Evolutionary conservation across 2,797 vertebrate species (phyloP), one percentile per base, ranked within the genome.

Genomic region (Microctenopoma steveboyesi): DNA sequence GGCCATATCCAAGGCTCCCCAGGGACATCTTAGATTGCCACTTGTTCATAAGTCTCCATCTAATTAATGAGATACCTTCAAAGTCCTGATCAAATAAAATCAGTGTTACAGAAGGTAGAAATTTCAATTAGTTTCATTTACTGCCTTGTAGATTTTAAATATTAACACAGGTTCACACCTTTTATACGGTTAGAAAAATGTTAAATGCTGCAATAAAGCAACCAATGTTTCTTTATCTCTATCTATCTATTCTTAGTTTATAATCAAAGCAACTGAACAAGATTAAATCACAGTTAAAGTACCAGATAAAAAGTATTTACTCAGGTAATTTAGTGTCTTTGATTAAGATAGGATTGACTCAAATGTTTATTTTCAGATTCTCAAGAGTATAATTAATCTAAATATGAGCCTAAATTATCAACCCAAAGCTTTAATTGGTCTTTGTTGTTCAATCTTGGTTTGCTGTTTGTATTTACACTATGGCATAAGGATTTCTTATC

Each of bases 401-500:
- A 90, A 90, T 85, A 76, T 72, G 76, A 87, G 72, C 52, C 73
- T 78, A 86, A 84, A 85, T 88, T 76, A 89, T 87, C 77, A 89
- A 77, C 62, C 77, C 69, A 59, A 77, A 73, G 72, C 79, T 78
- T 83, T 83, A 88, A 90, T 88, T 89, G 86, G 65, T 86, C 87
- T 89, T 86, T 90, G 85, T 89, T 86, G 83, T 87, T 88, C 55
- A 81, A 82, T 89, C 83, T 88, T 54, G 72, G 84, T 87, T 81
- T 81, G 78, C 74, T 88, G 77, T 88, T 84, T 81, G 74, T 86
- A 76, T 90, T 89, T 87, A 90, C 85, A 83, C 78, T 81, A 79
- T 76, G 64, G 87, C 84, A 87, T 72, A 78, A 82, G 78, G 84
- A 88, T 79, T 84, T 78, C 87, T 91, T 92, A 90, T 91, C 88